phyloP scores from a whole-genome alignment of 2,888 invertebrate genomes.

The Therioaphis trifolii region DNA sequence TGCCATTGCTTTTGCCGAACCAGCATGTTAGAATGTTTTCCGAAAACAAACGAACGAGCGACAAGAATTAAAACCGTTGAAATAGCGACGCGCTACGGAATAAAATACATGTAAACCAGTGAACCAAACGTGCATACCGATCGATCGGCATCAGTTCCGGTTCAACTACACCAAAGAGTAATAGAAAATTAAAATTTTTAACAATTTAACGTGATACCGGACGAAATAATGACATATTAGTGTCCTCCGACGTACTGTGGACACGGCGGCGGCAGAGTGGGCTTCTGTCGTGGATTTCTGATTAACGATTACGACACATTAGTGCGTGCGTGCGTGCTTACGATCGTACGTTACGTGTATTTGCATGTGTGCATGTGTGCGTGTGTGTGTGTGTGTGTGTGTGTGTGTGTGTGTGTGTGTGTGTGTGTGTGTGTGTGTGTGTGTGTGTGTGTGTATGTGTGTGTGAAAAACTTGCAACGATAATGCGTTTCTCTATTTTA shows the following conservation, averaged over 20 bases:
- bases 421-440: background rate
- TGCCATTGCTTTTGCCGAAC: no score
- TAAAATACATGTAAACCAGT: no score
- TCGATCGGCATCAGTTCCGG: no score
- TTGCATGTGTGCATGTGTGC: background rate
- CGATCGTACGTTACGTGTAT: background rate
- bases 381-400: background rate
- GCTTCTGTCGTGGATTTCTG: conserved; percentile 8
- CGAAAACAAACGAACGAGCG: no score
- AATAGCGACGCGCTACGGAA: no score
- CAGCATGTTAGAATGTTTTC: no score
- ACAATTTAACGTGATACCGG: no score
- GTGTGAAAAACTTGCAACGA: background rate
- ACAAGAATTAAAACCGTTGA: no score
- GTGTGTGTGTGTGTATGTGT: background rate
- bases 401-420: background rate
- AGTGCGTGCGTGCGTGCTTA: background rate
- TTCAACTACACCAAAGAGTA: no score
- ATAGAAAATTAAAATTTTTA: no score
- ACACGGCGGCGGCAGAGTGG: conserved; percentile 2
- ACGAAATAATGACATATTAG: background rate
- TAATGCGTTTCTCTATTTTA: conserved; percentile 24
- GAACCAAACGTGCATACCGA: no score
- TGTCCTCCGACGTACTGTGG: background rate
- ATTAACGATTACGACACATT: conserved; percentile 2